Evolutionary conservation across 2,888 invertebrate species (phyloP).

Genomic region (Leuctra nigra): DNA sequence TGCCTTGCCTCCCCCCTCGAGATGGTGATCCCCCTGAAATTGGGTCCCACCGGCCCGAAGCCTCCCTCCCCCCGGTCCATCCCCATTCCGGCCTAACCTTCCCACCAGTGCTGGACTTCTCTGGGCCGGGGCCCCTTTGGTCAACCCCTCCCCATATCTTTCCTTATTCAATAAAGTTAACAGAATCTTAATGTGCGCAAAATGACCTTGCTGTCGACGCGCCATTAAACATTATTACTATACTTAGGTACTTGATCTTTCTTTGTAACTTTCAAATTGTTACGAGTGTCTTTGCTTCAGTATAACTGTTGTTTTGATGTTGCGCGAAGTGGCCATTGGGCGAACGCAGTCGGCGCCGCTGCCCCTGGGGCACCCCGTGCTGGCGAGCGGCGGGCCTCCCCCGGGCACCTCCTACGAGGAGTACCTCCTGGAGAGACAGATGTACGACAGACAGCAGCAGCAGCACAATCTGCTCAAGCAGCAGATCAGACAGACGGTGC

Average conservation of each 20-base stretch:
- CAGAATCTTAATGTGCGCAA: too few relatives aligned
- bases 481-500: constrained; percentile 81
- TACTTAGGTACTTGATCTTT: background rate
- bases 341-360: constrained; percentile 92
- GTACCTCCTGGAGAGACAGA: constrained; percentile 46
- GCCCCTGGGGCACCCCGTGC: constrained; percentile 82
- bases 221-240: background rate
- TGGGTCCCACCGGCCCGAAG: too few relatives aligned
- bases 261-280: background rate
- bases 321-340: constrained; percentile 37
- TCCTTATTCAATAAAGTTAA: too few relatives aligned
- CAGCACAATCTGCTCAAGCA: constrained; percentile 57
- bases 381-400: constrained; percentile 44
- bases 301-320: constrained; percentile 35
- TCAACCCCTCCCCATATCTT: too few relatives aligned
- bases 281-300: background rate
- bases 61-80: too few relatives aligned
- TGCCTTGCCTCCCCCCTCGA: constrained; percentile 2
- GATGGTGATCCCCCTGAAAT: too few relatives aligned
- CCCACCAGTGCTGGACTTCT: too few relatives aligned
- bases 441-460: constrained; percentile 47
- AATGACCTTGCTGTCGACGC: too few relatives aligned
- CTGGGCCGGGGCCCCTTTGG: too few relatives aligned
- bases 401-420: constrained; percentile 40
- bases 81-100: too few relatives aligned